phyloP scores from a whole-genome alignment of 2,888 invertebrate species.

The Luffia ferchaultella region DNA sequence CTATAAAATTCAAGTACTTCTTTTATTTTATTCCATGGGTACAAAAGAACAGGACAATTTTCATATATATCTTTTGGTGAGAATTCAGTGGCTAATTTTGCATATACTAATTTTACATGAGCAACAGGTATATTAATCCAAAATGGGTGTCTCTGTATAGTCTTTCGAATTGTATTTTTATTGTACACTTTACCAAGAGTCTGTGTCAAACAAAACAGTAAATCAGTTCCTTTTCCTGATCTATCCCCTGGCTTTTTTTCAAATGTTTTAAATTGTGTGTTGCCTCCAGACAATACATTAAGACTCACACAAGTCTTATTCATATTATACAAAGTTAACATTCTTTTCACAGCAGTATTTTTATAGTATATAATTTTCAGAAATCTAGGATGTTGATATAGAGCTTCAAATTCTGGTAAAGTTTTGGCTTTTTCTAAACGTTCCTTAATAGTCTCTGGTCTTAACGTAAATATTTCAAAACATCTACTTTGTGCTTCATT shows the following conservation, averaged over 20 bases:
- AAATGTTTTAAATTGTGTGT: constrained; percentile 40
- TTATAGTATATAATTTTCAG: constrained; percentile 51
- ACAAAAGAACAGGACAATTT: constrained; percentile 46
- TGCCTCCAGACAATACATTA: constrained; percentile 48
- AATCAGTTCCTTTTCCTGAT: constrained; percentile 49
- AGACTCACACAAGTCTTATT: constrained; percentile 53
- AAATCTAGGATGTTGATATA: constrained; percentile 46
- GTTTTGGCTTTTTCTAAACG: constrained; percentile 37
- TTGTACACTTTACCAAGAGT: constrained; percentile 31
- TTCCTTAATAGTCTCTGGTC: constrained; percentile 39
- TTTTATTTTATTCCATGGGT: constrained; percentile 52
- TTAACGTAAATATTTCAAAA: constrained; percentile 47
- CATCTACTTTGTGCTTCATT: constrained; percentile 52
- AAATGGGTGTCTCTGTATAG: constrained; percentile 45
- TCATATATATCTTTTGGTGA: constrained; percentile 41
- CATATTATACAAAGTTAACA: constrained; percentile 31
- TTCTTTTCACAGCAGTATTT: constrained; percentile 39
- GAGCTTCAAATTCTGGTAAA: constrained; percentile 46
- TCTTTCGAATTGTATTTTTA: constrained; percentile 27
- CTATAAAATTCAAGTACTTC: constrained; percentile 25
- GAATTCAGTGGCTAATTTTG: constrained; percentile 34
- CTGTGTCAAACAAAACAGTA: constrained; percentile 43
- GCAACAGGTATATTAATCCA: constrained; percentile 53
- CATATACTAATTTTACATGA: constrained; percentile 41
- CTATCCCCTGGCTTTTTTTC: constrained; percentile 52